A percentile compares a stretch with the other conserved stretches of the same genome.
Evolutionary conservation across 1,140 invertebrate species (phyloP).

Genomic region (Epicauta chinensis): DNA sequence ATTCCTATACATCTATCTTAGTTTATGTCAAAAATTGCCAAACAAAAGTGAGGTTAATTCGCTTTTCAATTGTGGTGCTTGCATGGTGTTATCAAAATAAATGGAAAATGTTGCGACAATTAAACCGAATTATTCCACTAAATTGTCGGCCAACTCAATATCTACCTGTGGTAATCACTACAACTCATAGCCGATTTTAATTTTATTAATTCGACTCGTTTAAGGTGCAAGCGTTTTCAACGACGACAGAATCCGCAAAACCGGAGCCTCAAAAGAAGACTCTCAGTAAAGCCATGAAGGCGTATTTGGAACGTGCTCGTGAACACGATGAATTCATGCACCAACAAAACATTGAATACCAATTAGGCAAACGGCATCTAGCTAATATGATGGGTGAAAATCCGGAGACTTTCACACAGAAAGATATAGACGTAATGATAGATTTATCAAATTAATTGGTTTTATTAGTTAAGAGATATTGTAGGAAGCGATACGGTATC

Average conservation of each 20-base stretch:
- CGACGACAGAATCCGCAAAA: too few relatives aligned
- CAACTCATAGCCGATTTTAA: too few relatives aligned
- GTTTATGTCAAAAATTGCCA: too few relatives aligned
- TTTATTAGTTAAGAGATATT: conserved; percentile 36
- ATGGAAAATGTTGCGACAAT: too few relatives aligned
- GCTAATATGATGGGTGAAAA: conserved; percentile 98
- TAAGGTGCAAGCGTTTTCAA: too few relatives aligned
- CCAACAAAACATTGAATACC: conserved; percentile 72
- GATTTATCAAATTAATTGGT: neutral
- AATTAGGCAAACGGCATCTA: conserved; percentile 88
- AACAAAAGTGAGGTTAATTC: too few relatives aligned
- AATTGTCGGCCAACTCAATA: too few relatives aligned
- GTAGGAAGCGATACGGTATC: conserved; percentile 80
- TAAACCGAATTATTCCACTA: too few relatives aligned
- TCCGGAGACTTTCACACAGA: conserved; percentile 78
- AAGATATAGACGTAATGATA: conserved; percentile 72
- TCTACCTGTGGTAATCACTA: neutral
- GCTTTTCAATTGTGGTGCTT: too few relatives aligned
- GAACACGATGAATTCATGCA: conserved; percentile 82
- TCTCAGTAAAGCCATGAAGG: conserved; percentile 79
- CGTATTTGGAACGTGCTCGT: conserved; percentile 75
- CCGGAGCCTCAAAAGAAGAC: conserved; percentile 46
- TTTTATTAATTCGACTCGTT: too few relatives aligned
- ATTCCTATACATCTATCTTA: too few relatives aligned
- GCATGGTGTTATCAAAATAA: too few relatives aligned